Base-by-base conservation (phyloP, 2,888 invertebrate genomes). In the Trichogramma evanescens region DNA sequence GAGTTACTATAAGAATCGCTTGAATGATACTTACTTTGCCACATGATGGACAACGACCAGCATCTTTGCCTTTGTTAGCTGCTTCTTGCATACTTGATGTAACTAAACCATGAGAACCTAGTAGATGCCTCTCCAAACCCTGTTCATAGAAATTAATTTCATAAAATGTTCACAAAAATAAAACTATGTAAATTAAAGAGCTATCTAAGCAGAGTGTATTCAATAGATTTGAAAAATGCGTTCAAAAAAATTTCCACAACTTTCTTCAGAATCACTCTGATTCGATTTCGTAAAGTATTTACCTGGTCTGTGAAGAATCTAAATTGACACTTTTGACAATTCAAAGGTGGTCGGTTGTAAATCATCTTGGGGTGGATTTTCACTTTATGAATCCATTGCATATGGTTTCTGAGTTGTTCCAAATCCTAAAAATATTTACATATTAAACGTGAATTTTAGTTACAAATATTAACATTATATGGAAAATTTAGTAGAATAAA, bases 341-440 rank as follows among this genome's bases (percentile, higher is more conserved):
- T 94, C 67, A 96, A 83, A 52, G 95, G 95, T 60, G 96, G 94
- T 79, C 91, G 84, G 80, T 93, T 94, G 80, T 93, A 91, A 69
- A 94, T 93, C 94, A 94, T 95, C 81, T 93, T 94, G 59, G 94
- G 93, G 80, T 94, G 94, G 72, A 95, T 95, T 79, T 94, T 94
- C 68, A 94, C 93, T 84, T 95, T 95, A 79, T 96, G 96, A 77
- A 95, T 95, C 92, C 94, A 95, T 75, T 94, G 95, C 93, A 96
- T 95, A 75, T 96, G 96, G 78, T 95, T 95, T 66, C 95, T 84
- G 65, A 96, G 80, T 75, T 95, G 94, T 72, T 95, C 94, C 72
- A 95, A 82, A 78, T 96, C 95, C 82, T 82, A 62, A 5, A 54
- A 54, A 3, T 50, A 62, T 56, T 50, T 39, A 6, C 43, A 49